Evolutionary conservation across 2,797 vertebrate species (phyloP), one percentile per base, ranked within the genome.

Genomic region (Bucorvus abyssinicus): DNA sequence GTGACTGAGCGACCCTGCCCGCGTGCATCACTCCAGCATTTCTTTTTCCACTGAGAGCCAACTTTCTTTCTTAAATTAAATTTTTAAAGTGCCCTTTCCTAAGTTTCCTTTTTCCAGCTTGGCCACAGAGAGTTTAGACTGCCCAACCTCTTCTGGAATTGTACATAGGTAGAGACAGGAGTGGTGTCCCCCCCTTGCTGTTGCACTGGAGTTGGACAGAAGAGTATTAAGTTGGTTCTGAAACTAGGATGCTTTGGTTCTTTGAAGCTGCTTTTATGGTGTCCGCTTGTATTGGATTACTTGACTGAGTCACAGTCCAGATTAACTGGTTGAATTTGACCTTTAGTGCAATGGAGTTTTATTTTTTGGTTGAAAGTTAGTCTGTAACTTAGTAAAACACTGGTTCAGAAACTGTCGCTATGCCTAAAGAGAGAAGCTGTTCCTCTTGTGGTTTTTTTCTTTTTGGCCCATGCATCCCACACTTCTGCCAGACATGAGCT

Each of bases 341-440:
- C 69, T 95, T 93, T 97, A 97, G 97, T 98, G 97, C 97, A 98
- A 97, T 96, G 95, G 91, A 96, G 81, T 94, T 91, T 65, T 89
- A 64, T 81, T 95, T 87, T 89, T 91, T 91, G 81, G 83, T 89
- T 80, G 78, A 60, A 90, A 82, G 79, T 63, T 95, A 95, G 92
- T 86, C 84, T 93, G 93, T 95, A 95, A 90, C 45, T 97, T 98
- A 98, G 97, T 97, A 91, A 95, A 97, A 98, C 98, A 98, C 97
- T 98, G 97, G 97, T 97, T 97, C 89, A 80, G 86, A 91, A 97
- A 93, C 71, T 90, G 94, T 96, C 6, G 55, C 95, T 95, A 94
- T 96, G 96, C 95, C 87, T 95, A 95, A 94, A 93, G 90, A 97
- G 88, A 94, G 94, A 96, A 77, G 73, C 93, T 77, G 84, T 93